Base-by-base conservation (phyloP, 2,113 vertebrate species). In the Mesembrinibis cayennensis region DNA sequence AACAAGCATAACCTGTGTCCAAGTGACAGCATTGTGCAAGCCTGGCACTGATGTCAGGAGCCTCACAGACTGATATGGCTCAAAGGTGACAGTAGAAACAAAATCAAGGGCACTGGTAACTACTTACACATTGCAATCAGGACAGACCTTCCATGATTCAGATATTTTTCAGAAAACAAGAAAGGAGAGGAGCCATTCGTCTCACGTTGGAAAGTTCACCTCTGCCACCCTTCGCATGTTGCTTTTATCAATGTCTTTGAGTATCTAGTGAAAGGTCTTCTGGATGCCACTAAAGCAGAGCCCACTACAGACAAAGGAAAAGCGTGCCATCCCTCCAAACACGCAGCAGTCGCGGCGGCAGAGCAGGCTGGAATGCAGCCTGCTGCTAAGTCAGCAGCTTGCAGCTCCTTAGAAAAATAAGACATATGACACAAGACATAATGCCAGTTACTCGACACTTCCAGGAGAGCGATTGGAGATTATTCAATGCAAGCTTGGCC, bases 301-400 rank as follows among this genome's bases (percentile, higher is more conserved):
- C 94, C 86, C 58, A 23, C 79, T 45, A 62, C 69, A 61, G 52
- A 38, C 47, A 69, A 50, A 38, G 5, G 71, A 77, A 77, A 92
- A 56, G 38, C 3, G 10, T 69, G 84, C 63, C 92, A 67, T 50
- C 90, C 81, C 79, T 62, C 13, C n/a, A 69, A 45, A 71, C 93
- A 80, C 29, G 30, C 70, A 26, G 67, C 20, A 7, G 69, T 66
- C 63, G 34, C 32, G 61, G 91, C 49, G 25, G 71, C 89, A 72
- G 84, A 87, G 92, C 67, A 61, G 92, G 70, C 97, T 95, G 95
- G 89, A 88, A 89, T 23, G 47, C 44, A 93, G 78, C 25, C 53
- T 27, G 13, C 55, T 89, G 86, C 94, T 87, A 34, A 32, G 71
- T 34, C 93, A 95, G 97, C 93, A 87, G 52, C 77, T 94, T 72